Evolutionary conservation across 2,113 vertebrate genomes (phyloP), one percentile per base, ranked within the genome.

Genomic region (Ammodytes marinus): DNA sequence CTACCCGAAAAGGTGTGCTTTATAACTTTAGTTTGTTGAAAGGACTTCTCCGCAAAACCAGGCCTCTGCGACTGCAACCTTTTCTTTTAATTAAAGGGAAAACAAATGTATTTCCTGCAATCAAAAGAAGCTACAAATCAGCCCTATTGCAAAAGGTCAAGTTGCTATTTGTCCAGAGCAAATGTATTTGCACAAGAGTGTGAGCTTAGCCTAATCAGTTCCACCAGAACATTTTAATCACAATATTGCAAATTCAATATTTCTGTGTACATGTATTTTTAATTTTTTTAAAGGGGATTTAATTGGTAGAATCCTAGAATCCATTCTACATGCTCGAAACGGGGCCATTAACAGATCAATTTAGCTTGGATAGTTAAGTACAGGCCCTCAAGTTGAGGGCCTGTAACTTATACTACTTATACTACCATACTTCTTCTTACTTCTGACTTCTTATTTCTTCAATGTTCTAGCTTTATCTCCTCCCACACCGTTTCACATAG

Each of bases 21-120:
- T 40, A 6, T 37, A 50, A 27, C 14, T 55, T 55, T 55, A 42
- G 8, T 61, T 47, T 59, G 10, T 37, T 57, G 43, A 49, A 46
- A 9, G n/a, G 12, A 13, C 42, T 9, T 14, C 15, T 55, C 5
- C 0, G 13, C 11, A 14, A 63, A 39, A 40, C 27, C 17, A 4
- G 27, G 13, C 35, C 65, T 64, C 69, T 1, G 8, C 17, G 2
- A 17, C 63, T 35, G 37, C 57, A 64, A 74, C 42, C 27, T 78
- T 63, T 14, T 70, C 27, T 66, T 61, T 78, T 70, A 74, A 86
- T 86, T 60, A 78, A 86, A 78, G 55, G 84, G 64, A 69, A 82
- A 65, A 69, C 69, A 49, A 69, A 53, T 69, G 53, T 65, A n/a
- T 40, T 77, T 63, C 17, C 50, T 54, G 14, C 52, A 63, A 49